These are phyloP conservation scores for Trachymyrmex septentrionalis DNA, from an alignment of 1,140 invertebrate species.

Conservation along the genomic window DNA sequence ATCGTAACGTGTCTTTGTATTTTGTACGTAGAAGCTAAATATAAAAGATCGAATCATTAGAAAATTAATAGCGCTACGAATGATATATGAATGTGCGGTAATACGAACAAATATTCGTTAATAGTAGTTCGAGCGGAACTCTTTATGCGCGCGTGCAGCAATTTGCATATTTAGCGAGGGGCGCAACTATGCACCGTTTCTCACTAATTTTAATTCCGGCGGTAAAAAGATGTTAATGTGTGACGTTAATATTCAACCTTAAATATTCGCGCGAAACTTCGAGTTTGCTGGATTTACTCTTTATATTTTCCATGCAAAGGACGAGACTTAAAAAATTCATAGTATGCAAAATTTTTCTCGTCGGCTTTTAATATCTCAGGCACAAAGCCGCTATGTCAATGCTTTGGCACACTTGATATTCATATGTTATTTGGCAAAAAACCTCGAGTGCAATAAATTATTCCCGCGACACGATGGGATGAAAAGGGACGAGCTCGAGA, in stretches of 20 bases:
- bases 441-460: constrained; percentile 52
- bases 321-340: constrained; percentile 62
- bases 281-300: constrained; percentile 49
- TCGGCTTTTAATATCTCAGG: constrained; percentile 47
- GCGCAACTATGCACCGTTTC: constrained; percentile 37
- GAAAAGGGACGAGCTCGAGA: constrained; percentile 11
- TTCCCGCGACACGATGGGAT: constrained; percentile 7
- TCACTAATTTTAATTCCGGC: constrained; percentile 58
- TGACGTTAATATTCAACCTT: constrained; percentile 59
- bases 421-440: constrained; percentile 59
- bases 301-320: constrained; percentile 47
- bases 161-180: constrained; percentile 51
- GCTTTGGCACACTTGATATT: constrained; percentile 60
- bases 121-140: constrained; percentile 26
- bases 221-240: constrained; percentile 59
- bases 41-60: neutral
- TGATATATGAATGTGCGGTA: neutral
- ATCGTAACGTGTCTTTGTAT: neutral
- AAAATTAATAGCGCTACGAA: neutral
- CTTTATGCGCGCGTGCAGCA: constrained; percentile 22
- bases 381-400: constrained; percentile 61
- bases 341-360: constrained; percentile 52
- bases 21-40: neutral
- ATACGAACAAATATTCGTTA: constrained; percentile 26
- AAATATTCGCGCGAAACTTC: constrained; percentile 51